phyloP scores from a whole-genome alignment of 1,140 invertebrate genomes.

The Rhyacophila brunnea region DNA sequence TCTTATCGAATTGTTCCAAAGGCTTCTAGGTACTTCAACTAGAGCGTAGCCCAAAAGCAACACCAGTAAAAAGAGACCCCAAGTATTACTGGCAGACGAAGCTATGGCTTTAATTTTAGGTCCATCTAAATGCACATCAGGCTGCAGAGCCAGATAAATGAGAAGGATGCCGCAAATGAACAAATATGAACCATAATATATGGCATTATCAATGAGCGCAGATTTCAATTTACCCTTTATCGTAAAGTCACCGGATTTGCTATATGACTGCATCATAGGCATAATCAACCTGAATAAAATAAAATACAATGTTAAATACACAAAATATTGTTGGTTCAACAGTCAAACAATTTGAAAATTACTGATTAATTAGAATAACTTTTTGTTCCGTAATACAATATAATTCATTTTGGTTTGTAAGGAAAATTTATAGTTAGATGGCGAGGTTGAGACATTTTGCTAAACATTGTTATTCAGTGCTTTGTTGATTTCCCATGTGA shows the following conservation, averaged over 20 bases:
- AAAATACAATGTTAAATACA: neutral
- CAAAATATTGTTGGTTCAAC: too few species aligned
- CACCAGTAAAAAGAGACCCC: constrained; percentile 96
- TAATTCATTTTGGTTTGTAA: too few species aligned
- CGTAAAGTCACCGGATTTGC: constrained; percentile 96
- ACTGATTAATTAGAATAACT: too few species aligned
- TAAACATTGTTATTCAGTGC: too few species aligned
- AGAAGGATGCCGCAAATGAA: constrained; percentile 93
- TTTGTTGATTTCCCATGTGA: too few species aligned
- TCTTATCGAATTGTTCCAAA: constrained; percentile 83
- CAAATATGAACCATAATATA: constrained; percentile 97
- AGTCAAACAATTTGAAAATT: too few species aligned
- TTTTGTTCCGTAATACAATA: too few species aligned
- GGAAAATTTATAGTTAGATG: too few species aligned
- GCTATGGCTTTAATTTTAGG: constrained; percentile 94
- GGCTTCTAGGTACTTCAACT: constrained; percentile 88
- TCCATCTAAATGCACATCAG: constrained; percentile 86
- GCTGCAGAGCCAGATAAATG: constrained; percentile 91
- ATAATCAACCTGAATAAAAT: constrained; percentile 80
- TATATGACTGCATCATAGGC: constrained; percentile 98
- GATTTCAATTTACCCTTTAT: constrained; percentile 93
- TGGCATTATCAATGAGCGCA: constrained; percentile 93
- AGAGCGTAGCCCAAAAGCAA: constrained; percentile 94
- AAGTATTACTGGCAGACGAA: constrained; percentile 98
- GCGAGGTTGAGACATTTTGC: too few species aligned